phyloP scores from a whole-genome alignment of 2,113 vertebrate genomes.

The Oreochromis tanganicae region DNA sequence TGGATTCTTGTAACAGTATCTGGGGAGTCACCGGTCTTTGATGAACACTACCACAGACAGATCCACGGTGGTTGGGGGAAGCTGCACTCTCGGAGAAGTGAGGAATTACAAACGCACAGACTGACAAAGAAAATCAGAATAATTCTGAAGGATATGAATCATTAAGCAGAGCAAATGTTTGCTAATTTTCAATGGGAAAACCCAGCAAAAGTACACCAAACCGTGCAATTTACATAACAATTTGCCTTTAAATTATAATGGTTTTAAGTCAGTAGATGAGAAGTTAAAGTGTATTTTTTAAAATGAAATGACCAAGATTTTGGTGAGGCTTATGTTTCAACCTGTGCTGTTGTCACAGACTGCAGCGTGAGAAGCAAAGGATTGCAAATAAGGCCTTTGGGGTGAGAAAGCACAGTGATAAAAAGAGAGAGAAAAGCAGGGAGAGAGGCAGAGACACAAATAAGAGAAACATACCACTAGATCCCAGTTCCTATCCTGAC shows the following conservation, averaged over 20 bases:
- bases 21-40: conserved; percentile 56
- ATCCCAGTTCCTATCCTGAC: conserved; percentile 68
- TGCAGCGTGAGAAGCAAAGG: conserved; percentile 20
- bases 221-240: neutral
- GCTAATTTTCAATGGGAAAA: conserved; percentile 33
- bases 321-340: conserved; percentile 27
- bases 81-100: neutral
- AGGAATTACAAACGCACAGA: conserved; percentile 31
- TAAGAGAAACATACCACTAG: conserved; percentile 50
- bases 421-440: neutral
- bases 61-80: conserved; percentile 12
- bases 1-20: conserved; percentile 43
- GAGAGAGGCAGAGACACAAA: conserved; percentile 23
- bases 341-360: conserved; percentile 23
- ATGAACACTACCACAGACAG: conserved; percentile 49
- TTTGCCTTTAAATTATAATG: conserved; percentile 34
- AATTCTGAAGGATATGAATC: conserved; percentile 41
- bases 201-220: neutral
- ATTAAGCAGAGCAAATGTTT: conserved; percentile 63
- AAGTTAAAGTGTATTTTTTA: neutral
- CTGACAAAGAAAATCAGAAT: conserved; percentile 27
- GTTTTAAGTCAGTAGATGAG: neutral
- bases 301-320: conserved; percentile 32
- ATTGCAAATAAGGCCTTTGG: conserved; percentile 52
- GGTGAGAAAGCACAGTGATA: conserved; percentile 43